Evolutionary conservation across 2,888 invertebrate species (phyloP), one percentile per base, ranked within the genome.

Genomic region (Electrophaes corylata): DNA sequence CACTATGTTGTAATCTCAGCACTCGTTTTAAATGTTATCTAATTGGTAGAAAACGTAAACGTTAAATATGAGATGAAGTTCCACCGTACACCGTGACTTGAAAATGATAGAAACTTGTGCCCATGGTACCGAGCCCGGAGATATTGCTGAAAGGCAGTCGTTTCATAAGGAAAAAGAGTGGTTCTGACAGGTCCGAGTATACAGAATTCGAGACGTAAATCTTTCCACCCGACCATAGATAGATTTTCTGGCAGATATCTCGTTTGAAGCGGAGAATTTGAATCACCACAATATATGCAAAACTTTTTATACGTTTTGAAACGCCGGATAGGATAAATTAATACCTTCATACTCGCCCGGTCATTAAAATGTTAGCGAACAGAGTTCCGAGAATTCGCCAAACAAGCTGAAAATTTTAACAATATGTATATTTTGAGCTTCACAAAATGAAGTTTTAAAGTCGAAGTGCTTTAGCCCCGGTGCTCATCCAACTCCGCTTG

Each of bases 141-240:
- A 35, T 37, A 52, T 20, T 16, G n/a, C 44, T 44, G 52, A 52
- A 35, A 44, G 44, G 52, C 35, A 26, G 26, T 12, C 46, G 47
- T 33, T 43, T 12, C 20, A 23, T 18, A 14, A 20, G 43, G 43
- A 23, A 23, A 26, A n/a, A 14, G 23, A 51, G 33, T 51, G 44
- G 4, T 12, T 11, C 33, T 35, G 44, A 35, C 44, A 51, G 43
- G 4, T 31, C 14, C 47, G 35, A 33, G n/a, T 46, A 19, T 35
- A 46, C 33, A 35, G n/a, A 46, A 47, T 35, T 19, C 8, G 10
- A 16, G 29, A 44, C 33, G 33, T 35, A 47, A 47, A 33, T 45
- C 45, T 45, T 45, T 33, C 31, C 19, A n/a, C 10, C 26, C 43
- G 14, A 40, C 12, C 43, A 29, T 18, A 29, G 29, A 29, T 18